Evolutionary conservation across 2,113 vertebrate species (phyloP).

Genomic region (Cyprinus carpio): DNA sequence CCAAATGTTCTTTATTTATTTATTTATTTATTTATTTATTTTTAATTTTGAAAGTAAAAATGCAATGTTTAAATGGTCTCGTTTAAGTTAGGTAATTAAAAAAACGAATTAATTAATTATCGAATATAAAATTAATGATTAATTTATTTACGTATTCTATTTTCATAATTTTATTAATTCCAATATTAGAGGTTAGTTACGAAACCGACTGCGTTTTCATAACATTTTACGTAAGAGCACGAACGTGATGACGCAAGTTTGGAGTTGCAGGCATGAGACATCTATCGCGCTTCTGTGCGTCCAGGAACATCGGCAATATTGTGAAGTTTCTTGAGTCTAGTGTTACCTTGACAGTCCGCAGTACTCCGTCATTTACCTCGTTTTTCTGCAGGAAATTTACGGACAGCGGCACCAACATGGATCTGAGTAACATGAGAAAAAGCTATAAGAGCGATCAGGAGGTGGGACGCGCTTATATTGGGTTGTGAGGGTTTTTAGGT

Average conservation of each 20-base stretch:
- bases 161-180: background rate
- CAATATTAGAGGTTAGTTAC: background rate
- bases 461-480: constrained; percentile 68
- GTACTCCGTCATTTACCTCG: background rate
- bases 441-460: constrained; percentile 83
- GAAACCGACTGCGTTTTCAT: constrained; percentile 43
- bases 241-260: constrained; percentile 51
- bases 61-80: no score
- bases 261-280: constrained; percentile 61
- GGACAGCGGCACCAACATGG: constrained; percentile 69
- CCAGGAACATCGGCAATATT: constrained; percentile 43
- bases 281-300: constrained; percentile 48
- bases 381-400: constrained; percentile 47
- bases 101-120: background rate
- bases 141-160: background rate
- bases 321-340: background rate
- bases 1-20: no score
- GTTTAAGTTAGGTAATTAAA: no score
- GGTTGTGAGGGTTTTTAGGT: background rate
- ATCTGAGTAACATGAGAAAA: constrained; percentile 85
- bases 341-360: background rate
- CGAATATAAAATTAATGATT: background rate
- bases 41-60: no score
- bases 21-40: no score
- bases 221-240: constrained; percentile 58